A percentile compares a stretch with the other conserved stretches of the same genome.
Conservation (phyloP, 1,140 invertebrate species). For the Drosophila nannoptera region DNA sequence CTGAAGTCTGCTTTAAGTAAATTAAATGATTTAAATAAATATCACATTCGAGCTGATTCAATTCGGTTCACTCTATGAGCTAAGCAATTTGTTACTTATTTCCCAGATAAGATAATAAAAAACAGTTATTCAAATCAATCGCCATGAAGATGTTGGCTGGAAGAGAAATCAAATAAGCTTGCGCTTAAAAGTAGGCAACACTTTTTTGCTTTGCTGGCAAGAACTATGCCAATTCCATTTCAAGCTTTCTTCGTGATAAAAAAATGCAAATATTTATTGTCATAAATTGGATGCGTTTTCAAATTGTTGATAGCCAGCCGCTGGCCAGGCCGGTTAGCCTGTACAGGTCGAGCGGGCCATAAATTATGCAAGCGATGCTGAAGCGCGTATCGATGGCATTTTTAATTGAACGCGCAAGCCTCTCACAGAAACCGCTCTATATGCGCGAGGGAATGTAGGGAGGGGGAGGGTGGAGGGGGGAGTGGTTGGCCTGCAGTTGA, state of each 20-base stretch:
- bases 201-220: no score
- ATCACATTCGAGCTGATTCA: no score
- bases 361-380: conserved; percentile 56
- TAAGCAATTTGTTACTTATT: no score
- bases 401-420: conserved; percentile 59
- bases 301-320: conserved; percentile 18
- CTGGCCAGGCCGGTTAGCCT: background rate
- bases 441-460: background rate
- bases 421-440: background rate
- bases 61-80: no score
- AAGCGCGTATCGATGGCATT: conserved; percentile 66
- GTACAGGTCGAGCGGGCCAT: conserved; percentile 37
- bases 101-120: no score
- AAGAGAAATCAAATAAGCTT: background rate
- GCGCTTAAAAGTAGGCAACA: conserved; percentile 5
- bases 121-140: no score
- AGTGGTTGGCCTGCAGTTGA: conserved; percentile 2
- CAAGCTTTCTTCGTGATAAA: no score
- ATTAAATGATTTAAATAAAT: no score
- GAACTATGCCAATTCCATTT: no score
- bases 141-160: no score
- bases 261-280: background rate
- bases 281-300: background rate
- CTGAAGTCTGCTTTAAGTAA: no score
- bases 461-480: background rate